A percentile compares a stretch with the other conserved stretches of the same genome.
Evolutionary conservation across 2,888 invertebrate species (phyloP).

Genomic region (Chelonus formosanus): DNA sequence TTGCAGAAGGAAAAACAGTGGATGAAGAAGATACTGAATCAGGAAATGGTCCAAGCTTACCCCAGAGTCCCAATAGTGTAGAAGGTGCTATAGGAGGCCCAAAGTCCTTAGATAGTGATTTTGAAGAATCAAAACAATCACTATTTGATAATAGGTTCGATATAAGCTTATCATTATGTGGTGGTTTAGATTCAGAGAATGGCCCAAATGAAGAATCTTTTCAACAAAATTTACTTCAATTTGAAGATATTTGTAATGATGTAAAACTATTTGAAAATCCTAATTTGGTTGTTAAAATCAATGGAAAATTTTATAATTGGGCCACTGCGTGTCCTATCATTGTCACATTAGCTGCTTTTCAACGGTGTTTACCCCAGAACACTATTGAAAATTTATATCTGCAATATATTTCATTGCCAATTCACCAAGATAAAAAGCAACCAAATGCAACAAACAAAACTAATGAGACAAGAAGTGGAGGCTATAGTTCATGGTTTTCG

Average conservation of each 20-base stretch:
- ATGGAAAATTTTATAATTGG: conserved; percentile 92
- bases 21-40: conserved; percentile 95
- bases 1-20: conserved; percentile 62
- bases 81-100: conserved; percentile 76
- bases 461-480: conserved; percentile 41
- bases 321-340: conserved; percentile 89
- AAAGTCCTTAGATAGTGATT: conserved; percentile 83
- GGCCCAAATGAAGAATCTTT: conserved; percentile 72
- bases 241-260: conserved; percentile 72
- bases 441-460: conserved; percentile 35
- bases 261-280: conserved; percentile 81
- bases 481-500: conserved; percentile 69
- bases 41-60: conserved; percentile 94
- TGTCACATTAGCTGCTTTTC: conserved; percentile 85
- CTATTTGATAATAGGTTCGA: conserved; percentile 64
- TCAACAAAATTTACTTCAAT: conserved; percentile 68
- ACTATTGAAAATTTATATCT: conserved; percentile 54
- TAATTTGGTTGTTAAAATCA: conserved; percentile 85
- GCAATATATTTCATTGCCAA: conserved; percentile 53
- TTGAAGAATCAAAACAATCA: conserved; percentile 75
- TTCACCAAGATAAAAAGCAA: conserved; percentile 47
- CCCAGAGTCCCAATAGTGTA: conserved; percentile 91
- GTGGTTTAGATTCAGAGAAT: conserved; percentile 69
- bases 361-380: conserved; percentile 79
- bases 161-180: conserved; percentile 82